A percentile compares a stretch with the other conserved stretches of the same genome.
phyloP scores from a whole-genome alignment of 2,888 invertebrate species.

The Nymphalis polychloros region DNA sequence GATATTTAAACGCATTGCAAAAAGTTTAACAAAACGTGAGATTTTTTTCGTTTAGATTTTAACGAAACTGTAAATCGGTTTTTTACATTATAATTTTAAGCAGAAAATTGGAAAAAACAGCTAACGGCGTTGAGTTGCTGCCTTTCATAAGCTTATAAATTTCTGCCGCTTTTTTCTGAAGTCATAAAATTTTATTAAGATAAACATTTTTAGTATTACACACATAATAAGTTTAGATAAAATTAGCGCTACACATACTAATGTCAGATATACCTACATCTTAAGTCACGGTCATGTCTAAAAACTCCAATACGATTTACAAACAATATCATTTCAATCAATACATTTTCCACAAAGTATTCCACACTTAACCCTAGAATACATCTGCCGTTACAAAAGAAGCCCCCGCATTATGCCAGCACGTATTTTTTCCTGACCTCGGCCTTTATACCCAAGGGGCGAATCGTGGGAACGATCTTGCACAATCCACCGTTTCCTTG shows the following conservation, averaged over 20 bases:
- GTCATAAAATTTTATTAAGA: no score
- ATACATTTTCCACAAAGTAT: constrained; percentile 66
- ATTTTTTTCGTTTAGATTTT: constrained; percentile 14
- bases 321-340: constrained; percentile 62
- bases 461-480: constrained; percentile 79
- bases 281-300: constrained; percentile 24
- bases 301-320: constrained; percentile 40
- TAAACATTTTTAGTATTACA: neutral
- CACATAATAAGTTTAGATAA: neutral
- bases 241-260: no score
- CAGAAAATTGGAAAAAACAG: constrained; percentile 2
- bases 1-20: constrained; percentile 22
- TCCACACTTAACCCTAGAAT: constrained; percentile 76
- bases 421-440: constrained; percentile 81
- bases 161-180: neutral
- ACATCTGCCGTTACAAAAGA: constrained; percentile 77
- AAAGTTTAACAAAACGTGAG: constrained; percentile 20
- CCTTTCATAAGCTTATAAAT: neutral
- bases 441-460: constrained; percentile 76
- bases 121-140: neutral
- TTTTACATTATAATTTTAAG: neutral
- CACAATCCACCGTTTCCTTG: constrained; percentile 78
- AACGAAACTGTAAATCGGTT: neutral
- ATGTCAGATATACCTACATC: neutral
- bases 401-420: constrained; percentile 73